These are phyloP conservation scores for Puffinus mauretanicus DNA, from an alignment of 2,113 vertebrate genomes.

Conservation along the genomic window DNA sequence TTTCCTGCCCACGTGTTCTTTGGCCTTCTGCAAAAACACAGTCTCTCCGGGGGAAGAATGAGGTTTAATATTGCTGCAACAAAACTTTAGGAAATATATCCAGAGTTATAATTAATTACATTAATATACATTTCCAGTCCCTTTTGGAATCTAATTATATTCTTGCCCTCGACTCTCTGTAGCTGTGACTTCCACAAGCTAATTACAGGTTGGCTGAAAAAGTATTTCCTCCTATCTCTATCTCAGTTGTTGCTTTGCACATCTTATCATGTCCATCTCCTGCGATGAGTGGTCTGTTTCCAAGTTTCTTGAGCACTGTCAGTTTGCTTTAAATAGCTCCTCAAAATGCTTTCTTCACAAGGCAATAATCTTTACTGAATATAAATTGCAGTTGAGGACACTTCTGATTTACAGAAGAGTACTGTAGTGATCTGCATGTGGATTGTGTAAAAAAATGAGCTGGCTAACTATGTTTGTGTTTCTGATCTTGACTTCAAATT, in stretches of 20 bases:
- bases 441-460: background rate
- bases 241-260: background rate
- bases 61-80: slow-evolving; percentile 5
- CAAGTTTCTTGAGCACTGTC: background rate
- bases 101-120: slow-evolving; percentile 53
- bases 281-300: background rate
- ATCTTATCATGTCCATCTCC: background rate
- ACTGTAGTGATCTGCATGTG: background rate
- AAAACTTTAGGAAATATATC: slow-evolving; percentile 19
- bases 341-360: slow-evolving; percentile 9
- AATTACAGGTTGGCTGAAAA: slow-evolving; percentile 43
- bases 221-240: background rate
- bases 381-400: background rate
- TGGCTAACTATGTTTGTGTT: background rate
- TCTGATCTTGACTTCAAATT: slow-evolving; percentile 17
- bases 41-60: background rate
- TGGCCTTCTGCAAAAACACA: slow-evolving; percentile 31
- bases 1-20: slow-evolving; percentile 48
- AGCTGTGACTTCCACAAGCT: slow-evolving; percentile 18
- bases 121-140: slow-evolving; percentile 27
- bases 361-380: background rate
- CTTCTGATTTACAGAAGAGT: background rate
- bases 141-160: slow-evolving; percentile 36
- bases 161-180: slow-evolving; percentile 20
- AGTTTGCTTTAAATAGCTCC: background rate